Base-by-base conservation (phyloP, 2,797 vertebrate species). In the Myoxocephalus aenaeus region DNA sequence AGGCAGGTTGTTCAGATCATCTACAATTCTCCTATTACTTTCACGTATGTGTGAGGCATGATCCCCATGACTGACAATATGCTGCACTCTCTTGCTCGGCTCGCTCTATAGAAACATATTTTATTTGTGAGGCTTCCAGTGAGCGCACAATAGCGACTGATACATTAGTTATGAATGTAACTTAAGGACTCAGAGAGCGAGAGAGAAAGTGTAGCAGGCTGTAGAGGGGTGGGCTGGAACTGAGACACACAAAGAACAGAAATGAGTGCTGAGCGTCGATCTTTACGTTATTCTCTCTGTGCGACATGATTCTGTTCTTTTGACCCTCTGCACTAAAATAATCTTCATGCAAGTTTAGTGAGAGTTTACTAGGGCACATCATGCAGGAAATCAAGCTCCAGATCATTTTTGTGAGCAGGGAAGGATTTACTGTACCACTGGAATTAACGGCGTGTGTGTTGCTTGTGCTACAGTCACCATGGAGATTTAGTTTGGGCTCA, bases 401-500 rank as follows among this genome's bases (percentile, higher is more conserved):
- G n/a, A 27, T 75, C 0, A 9, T 70, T 84, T 67, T 70, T 76
- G 34, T 70, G 29, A 25, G 44, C 68, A 38, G 63, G 12, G 22
- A 13, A 0, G 48, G 51, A 84, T 82, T 76, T 66, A 79, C 72
- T 70, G 54, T 67, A 66, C 44, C 0, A 0, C 48, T 18, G 38
- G 51, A 75, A 74, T n/a, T 71, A 86, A 82, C 79, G 25, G 25
- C 79, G 64, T 17, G 29, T 58, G 62, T 64, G 77, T 70, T 64
- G 79, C 81, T 80, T 66, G 73, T 46, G 63, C 73, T 65, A 18
- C 80, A 29, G 81, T 92, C 90, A 20, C 87, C 90, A 90, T 92
- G 90, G 89, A 87, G 89, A 93, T 86, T 77, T 73, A 69, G 79
- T 91, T 90, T 90, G 76, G 86, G 85, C 86, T 91, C 80, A 70